Conservation (phyloP, 2,888 invertebrate genomes). For the Gonocerus acuteangulatus region DNA sequence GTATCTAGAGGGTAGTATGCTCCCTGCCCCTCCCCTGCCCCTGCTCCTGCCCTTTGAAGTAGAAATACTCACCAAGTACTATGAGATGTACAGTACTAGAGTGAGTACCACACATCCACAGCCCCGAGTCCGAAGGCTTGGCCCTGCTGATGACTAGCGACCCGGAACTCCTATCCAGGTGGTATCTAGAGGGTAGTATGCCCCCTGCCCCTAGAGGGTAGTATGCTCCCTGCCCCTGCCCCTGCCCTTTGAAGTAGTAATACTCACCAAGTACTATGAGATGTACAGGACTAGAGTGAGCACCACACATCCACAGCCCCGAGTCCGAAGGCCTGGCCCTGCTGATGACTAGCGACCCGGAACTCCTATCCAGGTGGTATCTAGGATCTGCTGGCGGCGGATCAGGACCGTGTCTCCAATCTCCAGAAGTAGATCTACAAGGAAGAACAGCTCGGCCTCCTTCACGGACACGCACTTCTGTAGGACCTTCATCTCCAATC, state of each 20-base stretch:
- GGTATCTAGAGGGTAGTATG: no score
- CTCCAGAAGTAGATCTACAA: conserved; percentile 28
- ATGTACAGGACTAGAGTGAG: conserved; percentile 46
- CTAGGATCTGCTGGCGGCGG: conserved; percentile 43
- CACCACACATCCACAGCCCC: conserved; percentile 64
- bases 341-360: conserved; percentile 50
- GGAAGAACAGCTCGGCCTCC: conserved; percentile 36
- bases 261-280: conserved; percentile 39
- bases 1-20: no score
- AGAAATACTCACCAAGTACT: conserved; percentile 40
- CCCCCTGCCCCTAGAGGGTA: no score
- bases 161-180: no score
- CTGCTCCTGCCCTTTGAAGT: no score
- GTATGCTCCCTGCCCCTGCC: no score
- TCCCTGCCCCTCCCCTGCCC: no score
- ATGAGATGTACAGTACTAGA: conserved; percentile 43
- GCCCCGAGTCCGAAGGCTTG: conserved; percentile 58
- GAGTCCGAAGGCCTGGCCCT: conserved; percentile 57
- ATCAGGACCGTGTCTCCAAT: conserved; percentile 39
- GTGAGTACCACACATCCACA: conserved; percentile 62
- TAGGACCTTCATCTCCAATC: conserved; percentile 34
- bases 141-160: conserved; percentile 52
- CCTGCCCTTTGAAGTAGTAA: no score
- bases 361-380: conserved; percentile 46
- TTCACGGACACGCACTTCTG: conserved; percentile 35